Evolutionary conservation across 2,797 vertebrate species (phyloP), one percentile per base, ranked within the genome.

Genomic region (Argya squamiceps): DNA sequence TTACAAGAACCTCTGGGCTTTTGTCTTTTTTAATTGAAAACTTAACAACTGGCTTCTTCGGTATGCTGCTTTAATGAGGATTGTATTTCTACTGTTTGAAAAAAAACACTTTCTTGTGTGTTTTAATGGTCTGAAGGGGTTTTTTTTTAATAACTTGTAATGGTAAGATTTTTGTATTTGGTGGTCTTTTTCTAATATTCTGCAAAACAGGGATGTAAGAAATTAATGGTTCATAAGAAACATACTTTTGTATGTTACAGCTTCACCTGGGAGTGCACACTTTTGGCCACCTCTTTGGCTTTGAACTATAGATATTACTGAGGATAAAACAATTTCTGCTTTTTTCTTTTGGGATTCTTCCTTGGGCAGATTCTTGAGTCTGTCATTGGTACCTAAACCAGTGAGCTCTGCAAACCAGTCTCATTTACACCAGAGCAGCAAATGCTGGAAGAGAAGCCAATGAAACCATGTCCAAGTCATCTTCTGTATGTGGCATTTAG

Each of bases 51-150:
- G 95, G 93, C 93, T 88, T 94, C 81, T 88, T 77, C 0, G 22
- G 64, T 85, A 74, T 83, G 89, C 83, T 93, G 93, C 88, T 97
- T 92, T 75, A 92, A 90, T 67, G 89, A 93, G 88, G 93, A 94
- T 65, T 96, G 94, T 94, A 89, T 96, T 94, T 96, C 88, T 97
- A 88, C 89, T 93, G 82, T 96, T 88, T 80, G 88, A 80, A 95
- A 84, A 86, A 37, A 83, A 83, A 91, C 71, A 91, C 68, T 53
- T 97, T 77, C 59, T 83, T 64, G 56, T 76, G 81, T 43, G 46
- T 92, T 96, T 94, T 93, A 94, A 80, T 70, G 84, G 84, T 88
- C 76, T 55, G 87, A 70, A 69, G 46, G 27, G 2, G 39, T 39
- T 39, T 16, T 43, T 86, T 92, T 97, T 88, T 19, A 93, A 78